Percentiles rank a stretch among this genome's conserved stretches.
phyloP scores from a whole-genome alignment of 2,113 vertebrate genomes.

The Sander vitreus region DNA sequence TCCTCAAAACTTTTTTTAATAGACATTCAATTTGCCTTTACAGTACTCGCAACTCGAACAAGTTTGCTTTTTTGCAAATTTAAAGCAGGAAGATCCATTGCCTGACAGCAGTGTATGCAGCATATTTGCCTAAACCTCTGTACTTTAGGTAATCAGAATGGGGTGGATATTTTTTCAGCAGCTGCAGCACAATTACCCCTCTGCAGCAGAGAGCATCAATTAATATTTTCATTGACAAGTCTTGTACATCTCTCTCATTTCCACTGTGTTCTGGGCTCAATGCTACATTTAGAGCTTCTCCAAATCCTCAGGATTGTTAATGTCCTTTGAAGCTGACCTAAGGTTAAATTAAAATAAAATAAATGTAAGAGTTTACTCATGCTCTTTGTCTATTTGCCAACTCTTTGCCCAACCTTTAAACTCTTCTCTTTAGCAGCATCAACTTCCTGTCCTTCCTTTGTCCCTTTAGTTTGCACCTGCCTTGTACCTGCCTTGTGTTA shows the following conservation, averaged over 20 bases:
- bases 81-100: too few relatives aligned
- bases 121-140: neutral
- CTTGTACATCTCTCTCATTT: neutral
- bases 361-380: neutral
- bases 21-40: constrained; percentile 5
- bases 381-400: constrained; percentile 8
- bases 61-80: neutral
- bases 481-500: neutral
- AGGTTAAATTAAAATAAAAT: constrained; percentile 22
- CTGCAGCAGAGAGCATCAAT: neutral
- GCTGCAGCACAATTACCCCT: constrained; percentile 11
- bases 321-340: neutral
- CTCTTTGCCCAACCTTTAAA: constrained; percentile 1
- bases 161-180: constrained; percentile 24
- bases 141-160: neutral
- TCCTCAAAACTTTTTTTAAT: too few relatives aligned
- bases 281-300: neutral
- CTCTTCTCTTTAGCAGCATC: neutral
- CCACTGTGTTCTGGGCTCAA: neutral
- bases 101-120: neutral
- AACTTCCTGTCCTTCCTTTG: neutral
- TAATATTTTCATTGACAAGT: constrained; percentile 1
- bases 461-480: neutral
- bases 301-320: neutral
- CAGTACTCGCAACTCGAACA: neutral